These are phyloP conservation scores for Menidia beryllina DNA, from an alignment of 2,113 vertebrate genomes.

Conservation along the genomic window DNA sequence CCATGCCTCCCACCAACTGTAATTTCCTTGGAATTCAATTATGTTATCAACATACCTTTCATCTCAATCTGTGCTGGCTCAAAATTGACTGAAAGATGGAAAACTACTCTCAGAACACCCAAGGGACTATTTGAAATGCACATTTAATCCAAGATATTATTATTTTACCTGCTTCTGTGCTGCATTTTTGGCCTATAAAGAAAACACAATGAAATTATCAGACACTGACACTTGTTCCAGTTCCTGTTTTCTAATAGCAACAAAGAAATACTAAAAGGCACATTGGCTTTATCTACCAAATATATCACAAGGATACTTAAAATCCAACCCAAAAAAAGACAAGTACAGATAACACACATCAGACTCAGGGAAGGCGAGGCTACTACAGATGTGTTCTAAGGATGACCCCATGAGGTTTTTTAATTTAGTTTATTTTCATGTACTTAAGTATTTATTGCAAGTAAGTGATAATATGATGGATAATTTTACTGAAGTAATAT, in stretches of 20 bases:
- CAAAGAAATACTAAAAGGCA: background rate
- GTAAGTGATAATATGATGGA: too few species aligned
- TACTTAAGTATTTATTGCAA: too few species aligned
- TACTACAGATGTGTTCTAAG: background rate
- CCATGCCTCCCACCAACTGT: conserved; percentile 41
- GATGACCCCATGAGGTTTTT: too few species aligned
- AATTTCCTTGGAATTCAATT: conserved; percentile 84
- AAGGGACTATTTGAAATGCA: background rate
- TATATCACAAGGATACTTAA: background rate
- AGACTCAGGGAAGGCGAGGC: background rate
- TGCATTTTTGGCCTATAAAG: background rate
- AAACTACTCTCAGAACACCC: conserved; percentile 19
- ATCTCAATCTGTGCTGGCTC: conserved; percentile 25
- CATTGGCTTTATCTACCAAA: background rate
- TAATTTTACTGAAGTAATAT: too few species aligned
- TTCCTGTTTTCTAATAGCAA: conserved; percentile 8
- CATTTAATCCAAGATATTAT: conserved; percentile 2
- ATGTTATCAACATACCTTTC: conserved; percentile 43
- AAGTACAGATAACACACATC: background rate
- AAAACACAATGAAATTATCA: background rate
- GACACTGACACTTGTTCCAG: background rate
- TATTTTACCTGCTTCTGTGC: background rate
- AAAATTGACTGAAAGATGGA: conserved; percentile 22
- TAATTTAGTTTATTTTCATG: too few species aligned
- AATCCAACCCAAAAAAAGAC: background rate